Base-by-base conservation (phyloP, 2,113 vertebrate genomes). In the Smithornis capensis region DNA sequence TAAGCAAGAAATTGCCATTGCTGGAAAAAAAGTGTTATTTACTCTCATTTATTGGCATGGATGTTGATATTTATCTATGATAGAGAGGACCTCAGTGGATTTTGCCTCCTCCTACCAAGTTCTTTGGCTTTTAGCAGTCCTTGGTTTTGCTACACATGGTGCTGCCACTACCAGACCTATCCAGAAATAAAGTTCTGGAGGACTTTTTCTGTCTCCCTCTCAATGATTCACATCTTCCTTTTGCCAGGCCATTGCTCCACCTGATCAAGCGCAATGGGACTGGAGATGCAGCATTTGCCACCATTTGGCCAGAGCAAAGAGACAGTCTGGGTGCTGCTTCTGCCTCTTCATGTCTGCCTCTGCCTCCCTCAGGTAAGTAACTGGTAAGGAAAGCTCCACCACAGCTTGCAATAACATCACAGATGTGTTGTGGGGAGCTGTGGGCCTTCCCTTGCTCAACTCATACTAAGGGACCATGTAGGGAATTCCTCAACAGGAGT, bases 1-100 rank as follows among this genome's bases (percentile, higher is more conserved):
- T 40, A 81, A 68, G 13, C 28, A 93, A 87, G 47, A 89, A 94
- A 80, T 33, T 88, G 60, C 19, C 52, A 62, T 67, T 68, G 52
- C 9, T 50, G 56, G 52, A 62, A 19, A 70, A 85, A 76, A 56
- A 0, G 3, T 5, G 18, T 38, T 13, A 37, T 73, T 83, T 85
- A 38, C 45, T 79, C n/a, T 16, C 31, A 37, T 37, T 33, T 62
- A 69, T 2, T 88, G 79, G n/a, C 45, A 69, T 31, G 64, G 23
- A 65, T 42, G 17, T 40, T n/a, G 52, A 27, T 70, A 55, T 50
- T 74, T 83, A 56, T 31, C 45, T 22, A 53, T 15, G 35, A 65
- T 15, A 55, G 63, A 14, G 53, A 11, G 70, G 38, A 71, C 14
- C 22, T 57, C 29, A 16, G 24, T 35, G 21, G 53, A 68, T 87